Conservation (phyloP, 2,113 vertebrate species). For the Rhagologus leucostigma region DNA sequence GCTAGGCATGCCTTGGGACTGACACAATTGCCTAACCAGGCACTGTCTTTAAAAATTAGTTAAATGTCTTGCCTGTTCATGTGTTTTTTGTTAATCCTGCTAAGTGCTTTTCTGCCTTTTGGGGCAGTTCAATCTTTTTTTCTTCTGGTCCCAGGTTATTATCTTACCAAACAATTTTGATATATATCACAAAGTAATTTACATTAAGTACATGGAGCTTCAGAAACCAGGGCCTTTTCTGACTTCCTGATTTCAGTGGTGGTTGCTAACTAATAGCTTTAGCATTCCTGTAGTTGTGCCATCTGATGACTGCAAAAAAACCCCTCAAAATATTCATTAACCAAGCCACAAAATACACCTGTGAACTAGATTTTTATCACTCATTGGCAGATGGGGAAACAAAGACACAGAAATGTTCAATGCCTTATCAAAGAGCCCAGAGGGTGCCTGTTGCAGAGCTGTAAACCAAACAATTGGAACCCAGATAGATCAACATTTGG, state of each 20-base stretch:
- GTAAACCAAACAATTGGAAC: slow-evolving; percentile 6
- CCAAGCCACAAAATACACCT: slow-evolving; percentile 3
- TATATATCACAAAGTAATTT: not conserved
- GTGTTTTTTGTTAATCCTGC: not conserved
- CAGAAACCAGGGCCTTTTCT: not conserved
- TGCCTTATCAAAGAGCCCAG: not conserved
- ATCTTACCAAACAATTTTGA: not conserved
- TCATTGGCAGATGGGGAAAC: slow-evolving; percentile 46
- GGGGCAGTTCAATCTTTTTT: not conserved
- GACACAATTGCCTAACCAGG: not conserved
- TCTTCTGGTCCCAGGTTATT: not conserved
- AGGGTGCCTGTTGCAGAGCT: not conserved
- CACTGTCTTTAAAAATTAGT: not conserved
- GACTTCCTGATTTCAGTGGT: not conserved
- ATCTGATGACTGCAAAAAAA: not conserved
- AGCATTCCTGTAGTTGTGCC: not conserved
- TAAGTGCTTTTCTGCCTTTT: not conserved
- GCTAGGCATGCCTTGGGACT: not conserved
- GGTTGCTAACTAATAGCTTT: not conserved
- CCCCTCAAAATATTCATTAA: slow-evolving; percentile 32
- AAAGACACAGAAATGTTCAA: slow-evolving; percentile 21
- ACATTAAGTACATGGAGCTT: not conserved
- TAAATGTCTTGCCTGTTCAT: not conserved
- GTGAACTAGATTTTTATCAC: slow-evolving; percentile 26
- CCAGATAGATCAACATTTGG: slow-evolving; percentile 10